These are phyloP conservation scores for Pygocentrus nattereri DNA, from an alignment of 2,797 vertebrate species.

Conservation along the genomic window DNA sequence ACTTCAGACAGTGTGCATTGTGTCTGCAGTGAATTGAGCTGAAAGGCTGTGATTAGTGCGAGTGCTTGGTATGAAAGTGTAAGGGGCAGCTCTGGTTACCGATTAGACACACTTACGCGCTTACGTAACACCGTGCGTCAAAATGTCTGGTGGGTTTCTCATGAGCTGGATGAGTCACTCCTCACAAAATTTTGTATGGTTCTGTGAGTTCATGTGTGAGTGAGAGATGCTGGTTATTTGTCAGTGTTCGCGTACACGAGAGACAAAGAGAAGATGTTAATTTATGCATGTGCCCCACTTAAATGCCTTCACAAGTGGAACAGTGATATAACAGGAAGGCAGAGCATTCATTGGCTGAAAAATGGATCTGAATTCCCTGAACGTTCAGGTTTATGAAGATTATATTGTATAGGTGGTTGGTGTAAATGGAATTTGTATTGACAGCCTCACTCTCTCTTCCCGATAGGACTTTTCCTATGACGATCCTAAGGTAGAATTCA, in stretches of 20 bases:
- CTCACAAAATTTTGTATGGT: neutral
- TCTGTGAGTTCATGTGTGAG: constrained; percentile 2
- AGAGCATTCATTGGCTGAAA: neutral
- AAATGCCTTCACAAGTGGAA: constrained; percentile 17
- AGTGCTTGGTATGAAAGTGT: constrained; percentile 36
- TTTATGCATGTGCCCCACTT: constrained; percentile 44
- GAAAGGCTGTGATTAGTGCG: constrained; percentile 24
- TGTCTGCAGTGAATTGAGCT: constrained; percentile 3
- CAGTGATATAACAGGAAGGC: neutral
- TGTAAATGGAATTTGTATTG: neutral
- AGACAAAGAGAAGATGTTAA: constrained; percentile 9
- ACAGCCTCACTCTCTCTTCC: neutral
- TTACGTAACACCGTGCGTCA: constrained; percentile 74
- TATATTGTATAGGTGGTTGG: too few relatives aligned
- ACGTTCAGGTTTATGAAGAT: neutral
- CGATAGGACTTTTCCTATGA: constrained; percentile 93
- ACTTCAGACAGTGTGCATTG: neutral
- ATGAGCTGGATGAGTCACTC: constrained; percentile 59
- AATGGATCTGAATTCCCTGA: neutral
- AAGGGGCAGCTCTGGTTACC: constrained; percentile 52
- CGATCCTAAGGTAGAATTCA: constrained; percentile 92
- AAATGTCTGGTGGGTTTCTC: constrained; percentile 62
- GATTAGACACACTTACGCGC: constrained; percentile 55
- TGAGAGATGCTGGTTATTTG: neutral
- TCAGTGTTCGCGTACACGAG: neutral